Evolutionary conservation across 2,113 vertebrate species (phyloP).

Genomic region (Stegastes partitus): DNA sequence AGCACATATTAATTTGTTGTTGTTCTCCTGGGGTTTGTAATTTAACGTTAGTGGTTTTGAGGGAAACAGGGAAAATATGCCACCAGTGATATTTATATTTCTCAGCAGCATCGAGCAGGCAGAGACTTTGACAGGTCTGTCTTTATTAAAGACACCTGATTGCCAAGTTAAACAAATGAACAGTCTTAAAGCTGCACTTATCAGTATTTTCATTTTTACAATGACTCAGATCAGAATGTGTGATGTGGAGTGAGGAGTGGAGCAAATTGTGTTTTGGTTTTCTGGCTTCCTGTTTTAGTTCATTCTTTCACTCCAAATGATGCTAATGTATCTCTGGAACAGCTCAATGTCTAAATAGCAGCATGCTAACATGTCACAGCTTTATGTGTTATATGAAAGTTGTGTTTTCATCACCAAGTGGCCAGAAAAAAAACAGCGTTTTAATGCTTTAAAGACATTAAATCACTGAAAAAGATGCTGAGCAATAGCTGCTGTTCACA

Average conservation of each 20-base stretch:
- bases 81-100: background rate
- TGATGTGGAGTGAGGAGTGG: background rate
- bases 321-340: background rate
- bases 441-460: background rate
- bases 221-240: background rate
- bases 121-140: background rate
- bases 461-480: background rate
- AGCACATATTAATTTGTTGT: background rate
- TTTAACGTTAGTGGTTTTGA: background rate
- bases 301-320: background rate
- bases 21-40: conserved; percentile 15
- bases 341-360: conserved; percentile 8
- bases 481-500: background rate
- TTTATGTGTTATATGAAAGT: background rate
- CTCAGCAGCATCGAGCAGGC: background rate
- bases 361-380: background rate
- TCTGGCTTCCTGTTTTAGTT: background rate
- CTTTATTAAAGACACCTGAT: background rate
- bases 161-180: conserved; percentile 2
- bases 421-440: background rate
- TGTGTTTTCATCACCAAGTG: background rate
- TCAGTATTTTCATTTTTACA: conserved; percentile 10
- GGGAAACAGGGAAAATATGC: background rate
- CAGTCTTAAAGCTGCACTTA: conserved; percentile 2
- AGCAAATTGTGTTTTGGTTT: background rate